A percentile compares a stretch with the other conserved stretches of the same genome.
phyloP scores from a whole-genome alignment of 2,113 vertebrate species.

The Agapornis roseicollis region DNA sequence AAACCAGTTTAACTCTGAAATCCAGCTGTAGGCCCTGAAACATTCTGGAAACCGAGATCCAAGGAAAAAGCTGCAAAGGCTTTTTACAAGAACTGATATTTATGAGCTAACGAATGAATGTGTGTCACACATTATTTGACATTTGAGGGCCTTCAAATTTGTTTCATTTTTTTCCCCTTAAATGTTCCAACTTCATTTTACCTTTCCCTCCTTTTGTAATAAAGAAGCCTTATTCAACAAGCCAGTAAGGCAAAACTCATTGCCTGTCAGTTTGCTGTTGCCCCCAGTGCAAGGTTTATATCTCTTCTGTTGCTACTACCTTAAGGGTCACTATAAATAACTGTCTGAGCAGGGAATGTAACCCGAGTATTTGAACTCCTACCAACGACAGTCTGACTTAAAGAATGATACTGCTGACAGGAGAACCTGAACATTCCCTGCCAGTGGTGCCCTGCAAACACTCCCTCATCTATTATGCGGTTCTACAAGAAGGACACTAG shows the following conservation, averaged over 20 bases:
- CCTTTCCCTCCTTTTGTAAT: neutral
- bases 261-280: neutral
- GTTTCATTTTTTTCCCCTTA: neutral
- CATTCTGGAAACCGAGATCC: neutral
- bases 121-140: neutral
- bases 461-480: neutral
- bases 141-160: neutral
- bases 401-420: neutral
- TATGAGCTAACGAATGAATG: neutral
- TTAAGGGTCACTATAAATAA: neutral
- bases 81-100: neutral
- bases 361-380: neutral
- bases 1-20: neutral
- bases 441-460: neutral
- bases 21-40: neutral
- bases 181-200: neutral
- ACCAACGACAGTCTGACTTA: neutral
- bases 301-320: neutral
- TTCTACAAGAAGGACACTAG: neutral
- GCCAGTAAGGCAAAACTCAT: neutral
- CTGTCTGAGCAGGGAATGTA: neutral
- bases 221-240: neutral
- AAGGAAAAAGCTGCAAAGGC: neutral
- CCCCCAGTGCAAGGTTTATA: neutral
- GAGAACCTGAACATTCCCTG: neutral